Base-by-base conservation (phyloP, 1,140 invertebrate species). In the Littorina saxatilis region DNA sequence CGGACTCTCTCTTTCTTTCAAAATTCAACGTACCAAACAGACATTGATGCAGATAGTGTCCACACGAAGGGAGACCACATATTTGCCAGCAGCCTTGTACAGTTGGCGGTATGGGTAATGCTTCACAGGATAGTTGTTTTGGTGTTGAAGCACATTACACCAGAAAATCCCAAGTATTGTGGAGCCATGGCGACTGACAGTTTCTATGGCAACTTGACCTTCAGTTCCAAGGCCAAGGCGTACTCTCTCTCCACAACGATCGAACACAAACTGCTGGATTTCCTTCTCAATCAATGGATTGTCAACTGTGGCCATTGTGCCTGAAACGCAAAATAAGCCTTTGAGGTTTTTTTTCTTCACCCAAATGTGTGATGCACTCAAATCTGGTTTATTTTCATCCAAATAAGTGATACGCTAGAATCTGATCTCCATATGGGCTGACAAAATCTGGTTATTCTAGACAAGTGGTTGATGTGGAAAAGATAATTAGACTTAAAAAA, bases 41-140 rank as follows among this genome's bases (percentile, higher is more conserved):
- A 83, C 63, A 52, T 39, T 80, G 2, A 83, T 61, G 13, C n/a
- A 37, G 11, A 83, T 35, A 43, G 72, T 79, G 50, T 83, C 82
- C 11, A 83, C 70, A 66, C 47, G 61, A 20, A 83, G 63, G 17
- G 61, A 27, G 13, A 83, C 55, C n/a, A 76, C 47, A 77, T 80
- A 75, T 32, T 80, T 78, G 9, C 73, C 61, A 40, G 78, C 58
- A 32, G 73, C 82, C 47, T 61, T 39, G 61, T 83, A 83, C 40
- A 77, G 27, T 70, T 68, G 52, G 15, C 61, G 32, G 73, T 80
- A 80, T 39, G 58, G 52, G 50, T 80, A 70, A 9, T 66, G 52
- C 9, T 78, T 43, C 40, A 79, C 68, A 11, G 82, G 82, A 72
- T 83, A 83, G 70, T 83, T 83, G 47, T 83, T 79, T 29, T 68